phyloP scores from a whole-genome alignment of 2,113 vertebrate genomes.

The Ochotona curzoniae region DNA sequence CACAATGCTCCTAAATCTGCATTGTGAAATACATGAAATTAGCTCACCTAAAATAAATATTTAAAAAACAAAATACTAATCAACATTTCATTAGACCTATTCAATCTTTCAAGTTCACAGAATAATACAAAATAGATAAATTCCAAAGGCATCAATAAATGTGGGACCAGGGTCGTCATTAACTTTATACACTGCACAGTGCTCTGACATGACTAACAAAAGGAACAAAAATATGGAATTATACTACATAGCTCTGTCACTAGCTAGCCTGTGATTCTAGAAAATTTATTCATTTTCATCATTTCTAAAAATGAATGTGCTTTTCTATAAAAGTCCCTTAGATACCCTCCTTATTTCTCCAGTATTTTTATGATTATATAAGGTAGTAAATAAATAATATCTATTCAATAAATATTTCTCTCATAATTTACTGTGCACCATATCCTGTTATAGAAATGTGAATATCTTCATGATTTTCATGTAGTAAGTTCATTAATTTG shows the following conservation, averaged over 20 bases:
- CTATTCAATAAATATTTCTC: neutral
- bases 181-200: neutral
- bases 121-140: neutral
- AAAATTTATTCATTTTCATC: neutral
- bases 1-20: too few species aligned
- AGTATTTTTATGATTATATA: neutral
- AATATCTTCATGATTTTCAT: neutral
- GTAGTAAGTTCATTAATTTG: neutral
- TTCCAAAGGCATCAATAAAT: neutral
- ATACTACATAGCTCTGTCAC: neutral
- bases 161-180: neutral
- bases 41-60: neutral
- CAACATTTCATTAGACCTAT: neutral
- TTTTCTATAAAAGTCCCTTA: slow-evolving; percentile 10
- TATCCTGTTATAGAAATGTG: neutral
- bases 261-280: neutral
- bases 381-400: neutral
- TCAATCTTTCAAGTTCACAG: slow-evolving; percentile 1
- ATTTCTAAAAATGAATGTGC: neutral
- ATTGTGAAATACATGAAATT: too few species aligned
- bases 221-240: neutral
- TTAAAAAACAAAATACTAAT: slow-evolving; percentile 14
- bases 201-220: neutral
- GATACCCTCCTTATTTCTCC: neutral
- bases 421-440: neutral